A percentile compares a stretch with the other conserved stretches of the same genome.
Conservation (phyloP, 1,140 invertebrate species). For the Drosophila willistoni region DNA sequence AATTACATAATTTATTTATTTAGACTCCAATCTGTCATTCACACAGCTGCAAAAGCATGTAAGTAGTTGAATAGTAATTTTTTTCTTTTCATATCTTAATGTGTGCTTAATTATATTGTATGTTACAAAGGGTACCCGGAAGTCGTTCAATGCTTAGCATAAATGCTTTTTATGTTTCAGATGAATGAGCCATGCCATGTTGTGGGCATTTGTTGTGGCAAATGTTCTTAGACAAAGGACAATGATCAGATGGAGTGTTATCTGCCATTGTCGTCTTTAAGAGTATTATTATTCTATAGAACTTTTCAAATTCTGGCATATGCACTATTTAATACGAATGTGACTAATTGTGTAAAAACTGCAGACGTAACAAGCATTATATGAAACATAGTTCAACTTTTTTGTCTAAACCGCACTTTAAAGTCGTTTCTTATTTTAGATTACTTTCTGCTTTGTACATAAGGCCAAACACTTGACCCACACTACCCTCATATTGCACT, state of each 20-base stretch:
- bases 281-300: background rate
- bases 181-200: conserved; percentile 62
- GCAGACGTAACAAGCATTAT: too few species aligned
- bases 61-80: too few species aligned
- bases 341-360: too few species aligned
- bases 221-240: conserved; percentile 52
- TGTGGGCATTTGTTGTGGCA: conserved; percentile 56
- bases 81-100: too few species aligned
- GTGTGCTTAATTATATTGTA: too few species aligned
- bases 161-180: conserved; percentile 25
- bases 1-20: too few species aligned
- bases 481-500: conserved; percentile 45
- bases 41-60: too few species aligned
- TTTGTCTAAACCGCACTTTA: too few species aligned
- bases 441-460: conserved; percentile 19
- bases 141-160: background rate
- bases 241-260: conserved; percentile 34
- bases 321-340: too few species aligned
- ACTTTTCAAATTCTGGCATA: background rate
- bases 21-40: too few species aligned
- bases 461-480: conserved; percentile 45
- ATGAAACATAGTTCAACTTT: too few species aligned
- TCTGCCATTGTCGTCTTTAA: conserved; percentile 7
- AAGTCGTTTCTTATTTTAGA: conserved; percentile 8
- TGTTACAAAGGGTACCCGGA: background rate